phyloP scores from a whole-genome alignment of 2,113 vertebrate genomes.

The Promerops cafer region DNA sequence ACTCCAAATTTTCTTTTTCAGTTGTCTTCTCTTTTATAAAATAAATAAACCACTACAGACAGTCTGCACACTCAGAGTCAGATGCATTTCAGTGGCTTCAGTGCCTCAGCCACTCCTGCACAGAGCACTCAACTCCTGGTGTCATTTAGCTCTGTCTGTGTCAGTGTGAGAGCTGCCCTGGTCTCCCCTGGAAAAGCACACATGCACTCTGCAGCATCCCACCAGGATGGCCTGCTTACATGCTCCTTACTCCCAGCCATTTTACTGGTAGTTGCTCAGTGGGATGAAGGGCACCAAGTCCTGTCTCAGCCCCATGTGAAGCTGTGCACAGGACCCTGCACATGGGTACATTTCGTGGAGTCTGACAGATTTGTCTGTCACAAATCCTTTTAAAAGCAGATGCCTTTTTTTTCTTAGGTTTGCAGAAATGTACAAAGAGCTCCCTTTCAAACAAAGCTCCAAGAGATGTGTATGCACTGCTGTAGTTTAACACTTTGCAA shows the following conservation, averaged over 20 bases:
- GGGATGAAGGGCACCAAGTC: neutral
- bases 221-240: neutral
- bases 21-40: neutral
- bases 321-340: neutral
- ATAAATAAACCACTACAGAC: neutral
- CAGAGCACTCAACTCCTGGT: neutral
- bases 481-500: neutral
- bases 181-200: neutral
- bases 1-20: neutral
- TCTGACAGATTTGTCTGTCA: neutral
- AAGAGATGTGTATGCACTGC: neutral
- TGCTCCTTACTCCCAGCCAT: neutral
- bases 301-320: neutral
- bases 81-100: neutral
- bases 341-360: fast-evolving
- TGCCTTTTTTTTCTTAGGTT: neutral
- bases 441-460: neutral
- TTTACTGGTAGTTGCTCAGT: neutral
- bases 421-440: neutral
- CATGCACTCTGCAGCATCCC: fast-evolving
- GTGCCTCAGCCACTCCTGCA: neutral
- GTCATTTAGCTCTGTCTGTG: neutral
- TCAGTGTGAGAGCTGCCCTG: fast-evolving
- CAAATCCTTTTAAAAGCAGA: neutral
- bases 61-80: neutral